phyloP scores from a whole-genome alignment of 2,797 vertebrate genomes.

The Miichthys miiuy region DNA sequence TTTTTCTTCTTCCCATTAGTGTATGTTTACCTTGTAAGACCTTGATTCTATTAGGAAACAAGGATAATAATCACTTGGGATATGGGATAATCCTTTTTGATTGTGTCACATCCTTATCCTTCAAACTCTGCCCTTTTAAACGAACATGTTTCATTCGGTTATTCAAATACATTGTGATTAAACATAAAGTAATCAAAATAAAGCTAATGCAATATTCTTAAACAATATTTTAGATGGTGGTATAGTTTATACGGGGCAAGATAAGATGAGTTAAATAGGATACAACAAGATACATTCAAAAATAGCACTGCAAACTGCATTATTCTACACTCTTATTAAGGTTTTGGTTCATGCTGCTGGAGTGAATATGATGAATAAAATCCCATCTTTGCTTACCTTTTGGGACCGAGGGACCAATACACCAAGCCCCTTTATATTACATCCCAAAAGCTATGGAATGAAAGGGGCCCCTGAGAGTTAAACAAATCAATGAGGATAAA shows the following conservation, averaged over 20 bases:
- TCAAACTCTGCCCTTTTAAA: constrained; percentile 1
- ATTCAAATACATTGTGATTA: constrained; percentile 18
- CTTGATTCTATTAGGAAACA: constrained; percentile 20
- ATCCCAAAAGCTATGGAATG: constrained; percentile 32
- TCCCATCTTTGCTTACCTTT: constrained; percentile 25
- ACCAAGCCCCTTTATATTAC: constrained; percentile 36
- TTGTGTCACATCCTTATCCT: constrained; percentile 16
- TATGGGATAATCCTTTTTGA: constrained; percentile 26
- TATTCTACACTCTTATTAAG: background rate
- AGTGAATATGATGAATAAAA: constrained; percentile 25
- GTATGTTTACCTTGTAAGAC: constrained; percentile 12
- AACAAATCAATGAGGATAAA: constrained; percentile 69
- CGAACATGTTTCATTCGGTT: background rate
- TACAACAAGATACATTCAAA: background rate
- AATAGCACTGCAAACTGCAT: background rate
- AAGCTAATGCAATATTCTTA: background rate
- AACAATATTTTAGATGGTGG: background rate
- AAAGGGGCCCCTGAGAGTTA: constrained; percentile 53
- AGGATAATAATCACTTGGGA: constrained; percentile 7
- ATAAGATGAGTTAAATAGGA: background rate
- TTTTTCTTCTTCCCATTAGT: background rate
- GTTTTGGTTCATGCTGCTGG: background rate
- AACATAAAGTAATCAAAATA: background rate
- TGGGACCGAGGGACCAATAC: constrained; percentile 25
- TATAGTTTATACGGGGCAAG: background rate